Percentiles rank a stretch among this genome's conserved stretches.
Conservation (phyloP, 1,140 invertebrate genomes). For the Pachyrhynchus sulphureomaculatus region DNA sequence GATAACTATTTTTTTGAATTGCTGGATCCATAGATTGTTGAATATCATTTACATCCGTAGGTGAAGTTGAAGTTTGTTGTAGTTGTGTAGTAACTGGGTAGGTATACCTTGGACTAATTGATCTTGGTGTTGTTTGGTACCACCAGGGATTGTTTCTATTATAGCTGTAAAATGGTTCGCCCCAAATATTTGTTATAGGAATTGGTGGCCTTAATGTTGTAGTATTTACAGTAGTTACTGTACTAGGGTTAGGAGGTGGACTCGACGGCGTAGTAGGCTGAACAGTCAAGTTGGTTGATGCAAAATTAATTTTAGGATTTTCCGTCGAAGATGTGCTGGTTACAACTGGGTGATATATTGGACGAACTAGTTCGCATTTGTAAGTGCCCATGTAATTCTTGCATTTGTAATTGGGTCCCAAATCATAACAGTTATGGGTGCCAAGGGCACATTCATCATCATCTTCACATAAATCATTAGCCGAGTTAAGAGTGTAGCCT, state of each 20-base stretch:
- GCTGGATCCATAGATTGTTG: not conserved
- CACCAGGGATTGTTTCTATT: not conserved
- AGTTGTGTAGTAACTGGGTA: not conserved
- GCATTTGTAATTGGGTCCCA: slow-evolving; percentile 74
- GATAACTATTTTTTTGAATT: no score
- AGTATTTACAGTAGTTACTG: not conserved
- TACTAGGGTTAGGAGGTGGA: not conserved
- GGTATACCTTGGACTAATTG: not conserved
- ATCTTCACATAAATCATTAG: slow-evolving; percentile 86
- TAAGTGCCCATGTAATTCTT: slow-evolving; percentile 83
- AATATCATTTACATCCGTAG: not conserved
- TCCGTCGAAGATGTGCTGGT: no score
- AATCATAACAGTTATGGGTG: slow-evolving; percentile 73
- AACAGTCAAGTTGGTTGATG: not conserved
- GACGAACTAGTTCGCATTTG: slow-evolving; percentile 62
- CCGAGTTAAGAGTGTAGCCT: slow-evolving; percentile 87
- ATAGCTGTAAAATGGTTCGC: slow-evolving; percentile 5
- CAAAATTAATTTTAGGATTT: no score
- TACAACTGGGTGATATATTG: not conserved
- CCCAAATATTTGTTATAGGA: slow-evolving; percentile 10
- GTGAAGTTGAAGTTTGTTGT: not conserved
- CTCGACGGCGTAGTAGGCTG: not conserved
- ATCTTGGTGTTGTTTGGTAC: not conserved
- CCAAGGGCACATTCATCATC: slow-evolving; percentile 87
- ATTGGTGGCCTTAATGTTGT: slow-evolving; percentile 4